Evolutionary conservation across 2,888 invertebrate species (phyloP), one percentile per base, ranked within the genome.

Genomic region (Urechis unicinctus): DNA sequence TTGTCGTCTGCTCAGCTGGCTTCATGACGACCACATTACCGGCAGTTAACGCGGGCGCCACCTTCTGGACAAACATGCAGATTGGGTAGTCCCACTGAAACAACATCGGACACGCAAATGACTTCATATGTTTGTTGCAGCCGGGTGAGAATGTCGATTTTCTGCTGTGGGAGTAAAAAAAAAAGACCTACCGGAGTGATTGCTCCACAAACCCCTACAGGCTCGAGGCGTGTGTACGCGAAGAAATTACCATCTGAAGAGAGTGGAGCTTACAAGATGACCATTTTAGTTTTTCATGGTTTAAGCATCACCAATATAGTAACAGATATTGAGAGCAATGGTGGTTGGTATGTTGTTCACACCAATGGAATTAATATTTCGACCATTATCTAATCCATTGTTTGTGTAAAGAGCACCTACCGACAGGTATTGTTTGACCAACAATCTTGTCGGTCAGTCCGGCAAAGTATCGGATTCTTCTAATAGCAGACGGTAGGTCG

Each of bases 191-290:
- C 75, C 53, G 81, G 81, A 52, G 80, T 78, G 59, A 82, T 84
- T 63, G 82, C 82, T 6, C 84, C 85, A 66, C 82, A 83, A 1
- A 85, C 83, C 41, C 85, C 85, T 53, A 85, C 81, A 1, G 85
- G 84, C 65, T 85, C 84, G 65, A 80, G 78, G 29, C 83, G 75
- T 1, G 85, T 85, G 75, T 91, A 92, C 0, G 86, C 84, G 68
- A 91, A 84, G 62, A 76, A 79, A 53, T 80, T 78, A 1, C 94
- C 94, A 72, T 91, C 89, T 64, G 85, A 49, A 63, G 52, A 46
- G n/a, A n/a, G n/a, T n/a, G n/a, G n/a, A n/a, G n/a, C n/a, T n/a
- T n/a, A n/a, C n/a, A n/a, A n/a, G n/a, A n/a, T n/a, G n/a, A n/a
- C n/a, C n/a, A n/a, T n/a, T n/a, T n/a, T n/a, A n/a, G n/a, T n/a